phyloP scores from a whole-genome alignment of 2,797 vertebrate genomes.

The Acropternis orthonyx region DNA sequence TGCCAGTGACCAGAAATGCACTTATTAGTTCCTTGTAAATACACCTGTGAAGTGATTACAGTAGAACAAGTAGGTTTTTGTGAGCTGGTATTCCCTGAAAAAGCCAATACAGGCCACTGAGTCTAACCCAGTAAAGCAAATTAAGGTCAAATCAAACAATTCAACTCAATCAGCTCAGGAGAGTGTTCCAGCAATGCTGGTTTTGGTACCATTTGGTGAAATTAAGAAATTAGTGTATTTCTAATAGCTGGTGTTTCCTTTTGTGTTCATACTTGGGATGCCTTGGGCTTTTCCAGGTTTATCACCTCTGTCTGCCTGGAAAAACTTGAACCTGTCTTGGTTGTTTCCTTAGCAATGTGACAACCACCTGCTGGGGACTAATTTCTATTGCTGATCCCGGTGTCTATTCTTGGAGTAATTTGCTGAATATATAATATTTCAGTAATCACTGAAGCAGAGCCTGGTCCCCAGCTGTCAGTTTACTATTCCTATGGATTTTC shows the following conservation, averaged over 20 bases:
- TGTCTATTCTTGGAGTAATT: neutral
- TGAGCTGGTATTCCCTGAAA: neutral
- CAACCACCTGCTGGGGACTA: neutral
- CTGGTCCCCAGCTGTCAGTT: neutral
- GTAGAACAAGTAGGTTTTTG: neutral
- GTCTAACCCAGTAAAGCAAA: neutral
- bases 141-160: neutral
- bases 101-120: neutral
- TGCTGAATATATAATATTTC: neutral
- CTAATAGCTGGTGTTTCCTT: neutral
- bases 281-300: neutral
- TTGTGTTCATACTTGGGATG: neutral
- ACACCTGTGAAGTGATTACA: neutral
- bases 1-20: neutral
- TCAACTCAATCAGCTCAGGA: neutral
- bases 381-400: neutral
- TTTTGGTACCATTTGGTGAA: neutral
- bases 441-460: neutral
- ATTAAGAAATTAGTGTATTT: neutral
- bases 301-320: neutral
- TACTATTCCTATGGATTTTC: neutral
- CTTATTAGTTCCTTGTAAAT: neutral
- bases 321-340: neutral
- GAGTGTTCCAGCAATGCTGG: neutral
- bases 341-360: neutral